phyloP scores from a whole-genome alignment of 2,113 vertebrate species.

The Zosterops lateralis region DNA sequence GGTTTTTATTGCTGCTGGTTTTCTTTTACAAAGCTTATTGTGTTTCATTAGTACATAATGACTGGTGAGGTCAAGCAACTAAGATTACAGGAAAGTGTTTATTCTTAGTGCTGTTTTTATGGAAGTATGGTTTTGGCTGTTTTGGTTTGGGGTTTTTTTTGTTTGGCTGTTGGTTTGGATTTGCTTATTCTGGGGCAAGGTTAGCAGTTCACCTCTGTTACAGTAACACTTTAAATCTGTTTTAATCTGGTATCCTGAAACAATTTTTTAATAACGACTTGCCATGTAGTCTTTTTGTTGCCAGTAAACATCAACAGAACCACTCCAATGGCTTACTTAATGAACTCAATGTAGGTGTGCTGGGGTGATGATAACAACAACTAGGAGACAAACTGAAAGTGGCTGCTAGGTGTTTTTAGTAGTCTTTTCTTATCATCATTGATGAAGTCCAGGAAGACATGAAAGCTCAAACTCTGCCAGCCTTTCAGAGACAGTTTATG shows the following conservation, averaged over 20 bases:
- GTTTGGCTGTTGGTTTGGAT: neutral
- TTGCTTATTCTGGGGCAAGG: neutral
- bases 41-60: neutral
- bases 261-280: neutral
- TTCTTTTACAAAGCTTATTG: neutral
- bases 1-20: neutral
- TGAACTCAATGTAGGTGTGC: neutral
- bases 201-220: neutral
- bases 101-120: neutral
- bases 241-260: neutral
- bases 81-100: neutral
- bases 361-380: neutral
- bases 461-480: neutral
- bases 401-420: neutral
- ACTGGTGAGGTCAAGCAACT: neutral
- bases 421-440: neutral
- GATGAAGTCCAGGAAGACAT: neutral
- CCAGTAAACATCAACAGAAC: neutral
- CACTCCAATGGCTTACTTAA: neutral
- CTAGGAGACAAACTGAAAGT: neutral
- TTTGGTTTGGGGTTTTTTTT: neutral
- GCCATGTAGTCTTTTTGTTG: neutral
- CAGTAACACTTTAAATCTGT: neutral
- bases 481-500: neutral
- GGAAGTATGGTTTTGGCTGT: neutral